Evolutionary conservation across 2,888 invertebrate species (phyloP).

Genomic region (Epinotia nisella): DNA sequence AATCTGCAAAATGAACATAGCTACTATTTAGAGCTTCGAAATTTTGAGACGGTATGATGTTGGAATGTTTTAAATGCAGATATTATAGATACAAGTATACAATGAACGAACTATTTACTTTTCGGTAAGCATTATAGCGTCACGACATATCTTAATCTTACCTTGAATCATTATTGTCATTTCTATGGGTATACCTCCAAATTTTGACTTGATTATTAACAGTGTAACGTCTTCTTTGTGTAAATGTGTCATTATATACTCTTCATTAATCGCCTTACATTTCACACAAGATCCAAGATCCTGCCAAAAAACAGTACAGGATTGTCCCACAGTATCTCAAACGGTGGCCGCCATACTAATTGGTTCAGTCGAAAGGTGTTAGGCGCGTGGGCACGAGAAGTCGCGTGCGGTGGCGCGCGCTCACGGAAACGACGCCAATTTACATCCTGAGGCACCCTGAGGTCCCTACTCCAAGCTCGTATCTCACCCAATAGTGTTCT

Average conservation of each 20-base stretch:
- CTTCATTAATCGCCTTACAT: neutral
- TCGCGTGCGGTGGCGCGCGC: constrained; percentile 11
- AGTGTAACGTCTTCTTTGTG: neutral
- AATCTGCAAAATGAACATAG: no score
- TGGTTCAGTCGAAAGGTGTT: constrained; percentile 46
- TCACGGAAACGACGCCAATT: constrained; percentile 38
- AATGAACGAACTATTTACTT: no score
- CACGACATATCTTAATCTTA: no score
- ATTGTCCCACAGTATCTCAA: constrained; percentile 4
- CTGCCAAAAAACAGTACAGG: neutral
- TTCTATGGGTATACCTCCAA: no score
- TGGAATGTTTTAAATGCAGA: no score
- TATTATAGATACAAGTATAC: no score
- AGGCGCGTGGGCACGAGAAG: constrained; percentile 31
- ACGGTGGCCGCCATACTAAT: constrained; percentile 7
- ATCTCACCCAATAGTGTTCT: neutral
- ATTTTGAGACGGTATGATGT: no score
- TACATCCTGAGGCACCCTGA: neutral
- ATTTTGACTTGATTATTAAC: no score
- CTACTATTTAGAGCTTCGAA: no score
- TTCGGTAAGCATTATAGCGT: no score
- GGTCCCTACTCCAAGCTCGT: neutral
- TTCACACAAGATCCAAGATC: neutral
- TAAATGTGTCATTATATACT: neutral
- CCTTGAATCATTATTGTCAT: no score